These are phyloP conservation scores for Pollachius pollachius DNA, from an alignment of 2,113 vertebrate genomes.

Conservation along the genomic window DNA sequence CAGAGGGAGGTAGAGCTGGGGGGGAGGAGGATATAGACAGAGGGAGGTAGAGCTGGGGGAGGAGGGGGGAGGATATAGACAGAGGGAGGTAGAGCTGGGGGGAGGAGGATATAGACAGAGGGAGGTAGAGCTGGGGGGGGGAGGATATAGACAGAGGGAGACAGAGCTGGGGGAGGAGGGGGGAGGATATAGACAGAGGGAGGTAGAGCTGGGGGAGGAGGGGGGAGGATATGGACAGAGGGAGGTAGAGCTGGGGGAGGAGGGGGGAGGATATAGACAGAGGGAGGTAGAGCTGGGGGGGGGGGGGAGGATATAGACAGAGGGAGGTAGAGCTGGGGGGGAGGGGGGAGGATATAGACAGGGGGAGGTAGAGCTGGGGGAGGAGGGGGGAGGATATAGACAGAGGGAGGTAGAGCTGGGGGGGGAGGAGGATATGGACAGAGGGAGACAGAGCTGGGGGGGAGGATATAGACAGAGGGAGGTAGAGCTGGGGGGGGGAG, in stretches of 20 bases:
- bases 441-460: slow-evolving; percentile 13
- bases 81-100: slow-evolving; percentile 44
- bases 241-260: slow-evolving; percentile 33
- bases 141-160: too few relatives aligned
- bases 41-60: slow-evolving; percentile 28
- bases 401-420: slow-evolving; percentile 44
- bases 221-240: too few relatives aligned
- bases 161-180: too few relatives aligned
- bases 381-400: slow-evolving; percentile 65
- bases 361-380: slow-evolving; percentile 17
- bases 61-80: slow-evolving; percentile 63
- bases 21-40: too few relatives aligned
- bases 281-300: slow-evolving; percentile 12
- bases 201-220: too few relatives aligned
- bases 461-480: too few relatives aligned
- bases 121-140: slow-evolving; percentile 2
- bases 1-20: slow-evolving; percentile 1
- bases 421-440: too few relatives aligned
- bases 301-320: slow-evolving; percentile 29
- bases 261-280: too few relatives aligned
- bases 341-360: too few relatives aligned
- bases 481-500: slow-evolving; percentile 18
- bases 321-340: not conserved
- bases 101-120: too few relatives aligned
- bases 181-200: too few relatives aligned